phyloP scores from a whole-genome alignment of 2,113 vertebrate genomes.

The Clarias macrocephalus region DNA sequence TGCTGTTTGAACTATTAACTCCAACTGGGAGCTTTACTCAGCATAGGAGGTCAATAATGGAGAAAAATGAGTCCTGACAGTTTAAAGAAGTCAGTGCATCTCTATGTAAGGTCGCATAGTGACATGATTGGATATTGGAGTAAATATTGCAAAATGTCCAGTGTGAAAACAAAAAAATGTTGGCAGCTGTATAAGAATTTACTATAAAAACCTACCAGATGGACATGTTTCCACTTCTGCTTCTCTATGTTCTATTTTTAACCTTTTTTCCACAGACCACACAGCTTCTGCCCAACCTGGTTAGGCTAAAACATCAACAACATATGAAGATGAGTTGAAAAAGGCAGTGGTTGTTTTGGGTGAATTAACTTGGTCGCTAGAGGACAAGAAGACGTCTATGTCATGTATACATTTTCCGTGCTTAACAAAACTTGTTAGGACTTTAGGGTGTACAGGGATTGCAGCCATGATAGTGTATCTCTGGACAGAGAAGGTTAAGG shows the following conservation, averaged over 20 bases:
- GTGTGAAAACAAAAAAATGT: constrained; percentile 29
- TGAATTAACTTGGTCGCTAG: not conserved
- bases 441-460: not conserved
- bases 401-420: not conserved
- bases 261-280: constrained; percentile 1
- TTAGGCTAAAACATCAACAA: constrained; percentile 17
- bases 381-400: not conserved
- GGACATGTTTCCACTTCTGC: not conserved
- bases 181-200: constrained; percentile 31
- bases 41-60: constrained; percentile 18
- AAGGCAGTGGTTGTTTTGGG: constrained; percentile 15
- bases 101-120: not conserved
- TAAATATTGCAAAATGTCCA: constrained; percentile 8
- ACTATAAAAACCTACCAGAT: constrained; percentile 5
- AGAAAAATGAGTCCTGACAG: constrained; percentile 29
- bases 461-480: not conserved
- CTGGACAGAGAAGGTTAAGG: not conserved
- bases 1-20: constrained; percentile 56
- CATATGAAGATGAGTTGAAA: constrained; percentile 12
- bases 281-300: not conserved
- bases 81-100: constrained; percentile 22
- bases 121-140: constrained; percentile 1
- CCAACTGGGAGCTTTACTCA: constrained; percentile 23
- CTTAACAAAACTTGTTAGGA: not conserved
- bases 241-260: constrained; percentile 11